These are phyloP conservation scores for Meteorus colon DNA, from an alignment of 2,888 invertebrate species.

Conservation along the genomic window DNA sequence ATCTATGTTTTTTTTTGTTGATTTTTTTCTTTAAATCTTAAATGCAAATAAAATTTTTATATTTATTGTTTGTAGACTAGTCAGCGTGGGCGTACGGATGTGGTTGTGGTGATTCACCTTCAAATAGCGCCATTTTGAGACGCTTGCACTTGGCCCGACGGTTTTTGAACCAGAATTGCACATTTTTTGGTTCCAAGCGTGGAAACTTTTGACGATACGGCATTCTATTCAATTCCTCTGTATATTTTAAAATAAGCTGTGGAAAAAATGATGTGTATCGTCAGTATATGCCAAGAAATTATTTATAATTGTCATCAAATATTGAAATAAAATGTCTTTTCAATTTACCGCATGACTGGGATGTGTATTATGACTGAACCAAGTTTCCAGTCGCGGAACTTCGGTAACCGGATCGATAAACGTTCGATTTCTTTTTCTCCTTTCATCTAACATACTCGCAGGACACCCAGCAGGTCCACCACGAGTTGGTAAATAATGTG, in stretches of 20 bases:
- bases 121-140: constrained; percentile 91
- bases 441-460: constrained; percentile 83
- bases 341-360: constrained; percentile 86
- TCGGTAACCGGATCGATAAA: constrained; percentile 99
- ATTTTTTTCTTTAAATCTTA: constrained; percentile 35
- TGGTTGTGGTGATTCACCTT: constrained; percentile 79
- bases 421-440: constrained; percentile 95
- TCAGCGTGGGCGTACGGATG: constrained; percentile 71
- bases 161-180: constrained; percentile 99
- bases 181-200: constrained; percentile 98
- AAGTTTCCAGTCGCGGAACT: constrained; percentile 93
- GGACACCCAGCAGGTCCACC: constrained; percentile 68
- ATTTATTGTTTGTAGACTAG: constrained; percentile 55
- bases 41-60: constrained; percentile 37
- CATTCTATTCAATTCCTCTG: constrained; percentile 97
- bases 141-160: constrained; percentile 98
- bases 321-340: background rate
- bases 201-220: constrained; percentile 99
- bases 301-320: constrained; percentile 15
- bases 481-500: constrained; percentile 83
- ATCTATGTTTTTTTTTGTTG: constrained; percentile 27
- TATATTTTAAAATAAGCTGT: constrained; percentile 95
- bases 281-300: too few relatives aligned
- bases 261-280: constrained; percentile 16
- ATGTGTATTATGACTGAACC: constrained; percentile 98